A percentile compares a stretch with the other conserved stretches of the same genome.
Evolutionary conservation across 1,140 invertebrate genomes (phyloP).

Genomic region (Pseudomyrmex dendroicus): DNA sequence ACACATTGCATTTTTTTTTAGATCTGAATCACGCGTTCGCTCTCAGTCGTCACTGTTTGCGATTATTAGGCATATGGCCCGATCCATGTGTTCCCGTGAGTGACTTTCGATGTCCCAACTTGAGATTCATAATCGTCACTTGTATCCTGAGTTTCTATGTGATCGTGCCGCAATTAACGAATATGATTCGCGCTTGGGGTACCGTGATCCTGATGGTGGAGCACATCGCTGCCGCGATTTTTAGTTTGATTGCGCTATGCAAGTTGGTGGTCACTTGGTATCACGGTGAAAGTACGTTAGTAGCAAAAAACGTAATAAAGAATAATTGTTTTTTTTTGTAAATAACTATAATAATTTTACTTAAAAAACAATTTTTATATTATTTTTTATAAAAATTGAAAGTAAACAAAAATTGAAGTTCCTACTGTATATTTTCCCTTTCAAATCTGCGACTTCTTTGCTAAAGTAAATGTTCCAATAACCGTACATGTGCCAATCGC

Average conservation of each 20-base stretch:
- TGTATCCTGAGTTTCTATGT: constrained; percentile 10
- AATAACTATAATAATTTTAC: neutral
- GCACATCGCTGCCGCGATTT: constrained; percentile 18
- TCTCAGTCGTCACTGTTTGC: neutral
- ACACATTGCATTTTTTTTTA: constrained; percentile 7
- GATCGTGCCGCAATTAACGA: constrained; percentile 2
- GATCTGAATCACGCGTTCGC: constrained; percentile 23
- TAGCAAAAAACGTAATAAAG: neutral
- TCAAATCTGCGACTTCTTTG: too few relatives aligned
- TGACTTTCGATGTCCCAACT: neutral
- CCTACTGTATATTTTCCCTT: too few relatives aligned
- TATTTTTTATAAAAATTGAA: too few relatives aligned
- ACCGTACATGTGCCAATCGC: too few relatives aligned
- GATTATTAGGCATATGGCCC: constrained; percentile 33
- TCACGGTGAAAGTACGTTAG: constrained; percentile 35
- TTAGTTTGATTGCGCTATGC: neutral
- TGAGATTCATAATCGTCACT: constrained; percentile 33
- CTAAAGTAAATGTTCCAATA: too few relatives aligned
- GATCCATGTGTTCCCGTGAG: constrained; percentile 3
- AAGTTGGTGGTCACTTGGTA: constrained; percentile 21
- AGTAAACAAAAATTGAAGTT: too few relatives aligned
- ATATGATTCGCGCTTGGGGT: constrained; percentile 39
- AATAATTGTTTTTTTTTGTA: neutral
- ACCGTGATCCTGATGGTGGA: neutral
- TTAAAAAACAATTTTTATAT: too few relatives aligned